A percentile compares a stretch with the other conserved stretches of the same genome.
Conservation (phyloP, 2,113 vertebrate species). For the Nesogale talazaci region DNA sequence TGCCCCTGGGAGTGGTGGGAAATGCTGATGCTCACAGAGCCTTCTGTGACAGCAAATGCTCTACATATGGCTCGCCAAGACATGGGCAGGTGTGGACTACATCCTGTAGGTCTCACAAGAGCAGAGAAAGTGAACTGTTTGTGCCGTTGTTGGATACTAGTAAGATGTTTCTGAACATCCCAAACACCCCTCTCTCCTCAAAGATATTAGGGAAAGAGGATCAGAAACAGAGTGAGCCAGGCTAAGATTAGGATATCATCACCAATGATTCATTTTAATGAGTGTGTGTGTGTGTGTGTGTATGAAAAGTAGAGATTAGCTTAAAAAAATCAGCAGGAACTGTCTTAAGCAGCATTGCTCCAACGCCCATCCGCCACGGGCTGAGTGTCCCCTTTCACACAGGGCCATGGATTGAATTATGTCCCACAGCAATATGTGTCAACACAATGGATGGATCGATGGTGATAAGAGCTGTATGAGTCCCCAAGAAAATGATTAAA, state of each 20-base stretch:
- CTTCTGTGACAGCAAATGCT: not conserved
- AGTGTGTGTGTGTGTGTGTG: not conserved
- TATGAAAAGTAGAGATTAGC: not conserved
- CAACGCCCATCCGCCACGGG: not conserved
- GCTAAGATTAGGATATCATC: not conserved
- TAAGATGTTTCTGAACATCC: slow-evolving; percentile 33
- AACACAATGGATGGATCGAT: not conserved
- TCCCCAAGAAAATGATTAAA: too few species aligned
- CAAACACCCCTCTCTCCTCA: not conserved
- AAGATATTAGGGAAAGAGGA: slow-evolving; percentile 18
- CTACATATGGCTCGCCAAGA: not conserved
- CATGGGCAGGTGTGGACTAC: not conserved
- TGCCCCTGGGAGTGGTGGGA: not conserved
- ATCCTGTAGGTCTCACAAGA: not conserved
- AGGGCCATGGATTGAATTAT: not conserved
- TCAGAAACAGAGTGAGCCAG: not conserved
- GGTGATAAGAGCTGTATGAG: too few species aligned
- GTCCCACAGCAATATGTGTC: not conserved
- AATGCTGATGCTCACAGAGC: not conserved
- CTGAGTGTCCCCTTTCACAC: not conserved
- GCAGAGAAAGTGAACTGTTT: not conserved
- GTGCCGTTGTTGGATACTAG: not conserved
- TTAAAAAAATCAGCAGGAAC: not conserved
- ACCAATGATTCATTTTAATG: not conserved
- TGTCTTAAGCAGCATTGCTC: not conserved